phyloP scores from a whole-genome alignment of 2,888 invertebrate genomes.

The Catocala sponsa region DNA sequence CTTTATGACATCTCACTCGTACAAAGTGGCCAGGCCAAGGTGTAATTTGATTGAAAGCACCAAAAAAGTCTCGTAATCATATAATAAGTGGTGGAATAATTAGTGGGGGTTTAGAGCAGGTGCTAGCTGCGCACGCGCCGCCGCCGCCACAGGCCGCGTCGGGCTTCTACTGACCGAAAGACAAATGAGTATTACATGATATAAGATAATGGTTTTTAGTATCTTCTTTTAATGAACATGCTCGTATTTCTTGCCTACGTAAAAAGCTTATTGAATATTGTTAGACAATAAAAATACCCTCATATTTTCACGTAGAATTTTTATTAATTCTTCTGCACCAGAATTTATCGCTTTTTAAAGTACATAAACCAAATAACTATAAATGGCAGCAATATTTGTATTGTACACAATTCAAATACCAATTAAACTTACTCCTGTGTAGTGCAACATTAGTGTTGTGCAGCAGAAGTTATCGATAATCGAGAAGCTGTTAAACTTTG shows the following conservation, averaged over 20 bases:
- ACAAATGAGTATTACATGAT: conserved; percentile 64
- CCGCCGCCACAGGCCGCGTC: conserved; percentile 54
- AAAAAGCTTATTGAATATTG: conserved; percentile 42
- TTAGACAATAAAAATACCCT: conserved; percentile 28
- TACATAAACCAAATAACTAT: conserved; percentile 3
- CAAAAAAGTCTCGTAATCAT: conserved; percentile 87
- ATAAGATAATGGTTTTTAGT: conserved; percentile 46
- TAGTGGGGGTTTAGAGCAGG: conserved; percentile 84
- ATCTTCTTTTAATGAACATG: conserved; percentile 28
- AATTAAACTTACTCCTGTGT: conserved; percentile 38
- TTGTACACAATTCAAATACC: conserved; percentile 18
- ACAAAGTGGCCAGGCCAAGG: conserved; percentile 82
- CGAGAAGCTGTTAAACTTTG: conserved; percentile 75
- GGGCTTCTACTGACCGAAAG: conserved; percentile 53
- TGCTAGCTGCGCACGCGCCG: conserved; percentile 59
- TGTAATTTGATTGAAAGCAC: conserved; percentile 89
- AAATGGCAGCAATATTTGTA: conserved; percentile 5
- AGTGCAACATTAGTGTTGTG: conserved; percentile 60
- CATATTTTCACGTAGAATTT: background rate
- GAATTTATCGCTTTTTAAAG: background rate
- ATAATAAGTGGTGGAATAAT: conserved; percentile 87
- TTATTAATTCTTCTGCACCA: background rate
- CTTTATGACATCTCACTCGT: conserved; percentile 86
- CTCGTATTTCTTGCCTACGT: conserved; percentile 33
- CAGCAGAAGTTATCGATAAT: conserved; percentile 69